Percentiles rank a stretch among this genome's conserved stretches.
Conservation (phyloP, 2,888 invertebrate genomes). For the Acanthosepion esculentum region DNA sequence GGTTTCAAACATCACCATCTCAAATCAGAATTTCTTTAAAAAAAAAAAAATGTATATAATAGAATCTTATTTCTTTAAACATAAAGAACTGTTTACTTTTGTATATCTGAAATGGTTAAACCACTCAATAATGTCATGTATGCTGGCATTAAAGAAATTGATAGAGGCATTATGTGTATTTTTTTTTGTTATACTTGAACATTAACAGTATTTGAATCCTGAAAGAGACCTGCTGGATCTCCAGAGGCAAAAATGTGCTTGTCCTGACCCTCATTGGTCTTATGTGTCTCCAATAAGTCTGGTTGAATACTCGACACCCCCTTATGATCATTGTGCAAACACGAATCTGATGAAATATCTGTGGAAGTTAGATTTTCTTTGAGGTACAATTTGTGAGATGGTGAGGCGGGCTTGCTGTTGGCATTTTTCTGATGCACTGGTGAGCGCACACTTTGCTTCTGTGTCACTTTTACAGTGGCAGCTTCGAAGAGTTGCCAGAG, state of each 20-base stretch:
- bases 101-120: not conserved
- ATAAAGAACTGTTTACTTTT: not conserved
- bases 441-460: not conserved
- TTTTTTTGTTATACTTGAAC: constrained; percentile 33
- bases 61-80: not conserved
- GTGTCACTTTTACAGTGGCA: constrained; percentile 12
- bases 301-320: not conserved
- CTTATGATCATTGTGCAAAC: not conserved
- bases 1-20: no score
- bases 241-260: not conserved
- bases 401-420: not conserved
- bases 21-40: no score
- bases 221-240: constrained; percentile 34
- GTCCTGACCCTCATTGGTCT: not conserved
- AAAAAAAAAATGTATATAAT: not conserved
- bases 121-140: not conserved
- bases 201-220: constrained; percentile 36
- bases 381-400: not conserved
- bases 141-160: not conserved
- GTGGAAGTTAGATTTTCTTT: not conserved
- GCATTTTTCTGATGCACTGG: not conserved
- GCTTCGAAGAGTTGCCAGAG: constrained; percentile 37
- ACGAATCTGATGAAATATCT: not conserved
- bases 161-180: not conserved
- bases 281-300: constrained; percentile 39